Percentiles rank a stretch among this genome's conserved stretches.
These are phyloP conservation scores for Hippoglossus stenolepis DNA, from an alignment of 2,113 vertebrate species.

Conservation along the genomic window DNA sequence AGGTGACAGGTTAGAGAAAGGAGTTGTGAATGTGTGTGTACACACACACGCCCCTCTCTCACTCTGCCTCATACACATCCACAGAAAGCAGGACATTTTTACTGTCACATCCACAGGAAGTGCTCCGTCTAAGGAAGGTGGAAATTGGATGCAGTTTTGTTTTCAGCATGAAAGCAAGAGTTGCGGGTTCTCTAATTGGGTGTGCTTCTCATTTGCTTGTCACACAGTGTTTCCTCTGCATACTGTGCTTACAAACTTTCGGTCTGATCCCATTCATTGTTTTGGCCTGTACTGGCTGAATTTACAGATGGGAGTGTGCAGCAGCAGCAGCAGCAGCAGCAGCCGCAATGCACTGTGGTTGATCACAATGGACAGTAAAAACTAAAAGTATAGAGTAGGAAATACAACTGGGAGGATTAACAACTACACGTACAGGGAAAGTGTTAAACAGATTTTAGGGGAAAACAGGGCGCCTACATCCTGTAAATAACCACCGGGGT, in stretches of 20 bases:
- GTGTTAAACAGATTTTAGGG: neutral
- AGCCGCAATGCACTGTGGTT: neutral
- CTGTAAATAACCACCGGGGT: constrained; percentile 54
- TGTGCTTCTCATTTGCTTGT: constrained; percentile 41
- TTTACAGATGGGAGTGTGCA: constrained; percentile 27
- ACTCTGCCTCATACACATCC: constrained; percentile 46
- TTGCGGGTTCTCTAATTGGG: constrained; percentile 42
- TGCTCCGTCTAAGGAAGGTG: constrained; percentile 28
- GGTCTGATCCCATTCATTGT: constrained; percentile 19
- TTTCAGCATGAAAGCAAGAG: constrained; percentile 64
- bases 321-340: neutral
- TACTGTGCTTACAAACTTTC: constrained; percentile 14
- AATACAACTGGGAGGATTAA: constrained; percentile 11
- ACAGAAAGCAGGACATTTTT: constrained; percentile 24
- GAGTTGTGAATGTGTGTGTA: constrained; percentile 59
- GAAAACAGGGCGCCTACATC: constrained; percentile 23
- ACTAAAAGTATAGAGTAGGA: neutral
- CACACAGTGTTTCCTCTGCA: constrained; percentile 39
- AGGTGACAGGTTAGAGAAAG: constrained; percentile 79
- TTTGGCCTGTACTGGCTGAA: constrained; percentile 10
- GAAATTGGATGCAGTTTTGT: constrained; percentile 60
- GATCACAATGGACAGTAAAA: constrained; percentile 10
- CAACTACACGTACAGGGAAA: neutral
- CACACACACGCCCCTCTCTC: constrained; percentile 65
- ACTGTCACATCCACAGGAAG: constrained; percentile 70